These are phyloP conservation scores for Graphium colonna DNA, from an alignment of 2,888 invertebrate species.

Conservation along the genomic window DNA sequence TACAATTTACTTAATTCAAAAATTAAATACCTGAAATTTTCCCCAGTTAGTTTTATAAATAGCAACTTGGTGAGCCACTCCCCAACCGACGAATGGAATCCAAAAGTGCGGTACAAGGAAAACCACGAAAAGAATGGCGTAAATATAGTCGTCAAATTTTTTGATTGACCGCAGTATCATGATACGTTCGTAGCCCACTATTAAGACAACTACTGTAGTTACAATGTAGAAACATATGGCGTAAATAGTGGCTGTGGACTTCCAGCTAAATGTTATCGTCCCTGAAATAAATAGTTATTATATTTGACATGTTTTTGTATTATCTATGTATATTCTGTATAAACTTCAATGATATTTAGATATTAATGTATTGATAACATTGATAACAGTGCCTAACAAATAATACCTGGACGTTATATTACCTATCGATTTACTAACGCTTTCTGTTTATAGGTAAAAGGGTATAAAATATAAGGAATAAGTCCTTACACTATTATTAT, in stretches of 20 bases:
- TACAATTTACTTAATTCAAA: no score
- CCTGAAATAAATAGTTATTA: no score
- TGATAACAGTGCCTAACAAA: no score
- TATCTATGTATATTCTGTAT: no score
- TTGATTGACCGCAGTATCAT: conserved; percentile 80
- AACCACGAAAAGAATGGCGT: conserved; percentile 83
- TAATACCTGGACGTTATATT: no score
- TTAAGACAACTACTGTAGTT: conserved; percentile 78
- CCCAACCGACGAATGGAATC: conserved; percentile 86
- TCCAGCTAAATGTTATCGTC: conserved; percentile 83
- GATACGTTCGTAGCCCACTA: conserved; percentile 82
- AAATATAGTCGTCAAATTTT: conserved; percentile 85
- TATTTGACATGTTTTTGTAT: no score
- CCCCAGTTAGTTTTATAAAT: conserved; percentile 86
- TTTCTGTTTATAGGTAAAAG: no score
- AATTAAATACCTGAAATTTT: conserved; percentile 81
- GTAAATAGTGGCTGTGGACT: conserved; percentile 81
- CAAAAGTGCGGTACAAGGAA: conserved; percentile 85
- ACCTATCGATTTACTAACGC: no score
- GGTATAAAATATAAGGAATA: no score
- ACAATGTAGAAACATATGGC: conserved; percentile 82
- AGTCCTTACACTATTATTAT: no score
- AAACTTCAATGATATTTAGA: no score
- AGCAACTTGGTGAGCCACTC: conserved; percentile 84
- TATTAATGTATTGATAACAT: no score